Evolutionary conservation across 2,888 invertebrate species (phyloP).

Genomic region (Fabriciana adippe): DNA sequence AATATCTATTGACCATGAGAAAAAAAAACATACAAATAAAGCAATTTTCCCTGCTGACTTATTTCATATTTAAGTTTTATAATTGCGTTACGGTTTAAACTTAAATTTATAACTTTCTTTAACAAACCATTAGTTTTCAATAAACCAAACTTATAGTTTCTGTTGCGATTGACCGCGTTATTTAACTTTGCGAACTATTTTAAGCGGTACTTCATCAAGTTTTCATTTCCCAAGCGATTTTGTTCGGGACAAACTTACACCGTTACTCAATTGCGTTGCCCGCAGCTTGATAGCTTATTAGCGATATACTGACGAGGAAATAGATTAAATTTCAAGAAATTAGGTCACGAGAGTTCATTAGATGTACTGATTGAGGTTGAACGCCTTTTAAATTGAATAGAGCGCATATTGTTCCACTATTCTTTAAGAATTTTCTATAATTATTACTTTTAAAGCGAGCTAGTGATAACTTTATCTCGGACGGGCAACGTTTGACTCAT

Average conservation of each 20-base stretch:
- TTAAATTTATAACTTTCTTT: slow-evolving; percentile 17
- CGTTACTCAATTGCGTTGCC: slow-evolving; percentile 35
- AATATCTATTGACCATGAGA: neutral
- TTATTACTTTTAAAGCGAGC: no score
- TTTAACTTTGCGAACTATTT: slow-evolving; percentile 27
- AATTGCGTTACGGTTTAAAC: neutral
- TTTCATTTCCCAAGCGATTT: slow-evolving; percentile 37
- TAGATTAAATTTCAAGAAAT: slow-evolving; percentile 69
- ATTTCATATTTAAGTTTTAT: slow-evolving; percentile 1
- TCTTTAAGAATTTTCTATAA: neutral
- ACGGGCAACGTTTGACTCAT: neutral
- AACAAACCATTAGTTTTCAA: slow-evolving; percentile 16
- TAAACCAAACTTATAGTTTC: slow-evolving; percentile 22
- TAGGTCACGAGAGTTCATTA: slow-evolving; percentile 62
- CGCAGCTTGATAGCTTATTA: slow-evolving; percentile 46
- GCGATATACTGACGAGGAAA: slow-evolving; percentile 56
- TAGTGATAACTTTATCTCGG: neutral
- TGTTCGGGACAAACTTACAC: slow-evolving; percentile 30
- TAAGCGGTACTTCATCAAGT: slow-evolving; percentile 25
- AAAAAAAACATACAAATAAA: neutral
- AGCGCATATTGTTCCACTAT: neutral
- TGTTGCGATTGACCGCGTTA: slow-evolving; percentile 23
- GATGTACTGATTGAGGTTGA: slow-evolving; percentile 54
- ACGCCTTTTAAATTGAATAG: slow-evolving; percentile 38
- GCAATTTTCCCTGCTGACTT: no score